A percentile compares a stretch with the other conserved stretches of the same genome.
Conservation (phyloP, 2,888 invertebrate species). For the Lithophane leautieri region DNA sequence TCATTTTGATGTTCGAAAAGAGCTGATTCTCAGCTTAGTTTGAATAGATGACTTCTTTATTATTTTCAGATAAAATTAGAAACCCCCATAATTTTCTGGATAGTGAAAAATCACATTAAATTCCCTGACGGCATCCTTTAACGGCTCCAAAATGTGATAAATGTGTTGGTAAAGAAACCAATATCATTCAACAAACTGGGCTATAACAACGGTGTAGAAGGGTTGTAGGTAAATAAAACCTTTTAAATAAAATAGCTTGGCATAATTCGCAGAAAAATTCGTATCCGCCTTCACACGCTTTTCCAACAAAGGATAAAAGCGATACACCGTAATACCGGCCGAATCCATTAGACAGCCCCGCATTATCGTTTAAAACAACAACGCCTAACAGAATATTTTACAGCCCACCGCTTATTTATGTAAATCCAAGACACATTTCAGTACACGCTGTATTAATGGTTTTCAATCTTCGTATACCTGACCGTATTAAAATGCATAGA, state of each 20-base stretch:
- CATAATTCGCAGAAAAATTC: constrained; percentile 22
- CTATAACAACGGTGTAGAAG: too few species aligned
- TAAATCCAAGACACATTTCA: constrained; percentile 66
- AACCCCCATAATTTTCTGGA: too few species aligned
- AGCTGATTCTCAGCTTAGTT: too few species aligned
- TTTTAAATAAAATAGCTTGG: constrained; percentile 14
- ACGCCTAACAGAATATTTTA: constrained; percentile 62
- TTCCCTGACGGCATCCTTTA: too few species aligned
- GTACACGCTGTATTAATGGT: constrained; percentile 62
- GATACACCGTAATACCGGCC: constrained; percentile 43
- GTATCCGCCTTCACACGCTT: constrained; percentile 32
- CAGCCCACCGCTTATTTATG: constrained; percentile 65
- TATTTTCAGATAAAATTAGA: too few species aligned
- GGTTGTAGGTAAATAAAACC: background rate
- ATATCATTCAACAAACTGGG: background rate
- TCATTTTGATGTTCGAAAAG: too few species aligned
- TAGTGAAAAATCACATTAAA: background rate
- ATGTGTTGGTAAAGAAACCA: background rate
- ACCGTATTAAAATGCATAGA: constrained; percentile 70
- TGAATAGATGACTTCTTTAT: too few species aligned
- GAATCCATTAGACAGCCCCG: constrained; percentile 58
- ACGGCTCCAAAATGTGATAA: background rate
- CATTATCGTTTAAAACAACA: constrained; percentile 60
- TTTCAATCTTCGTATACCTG: constrained; percentile 63
- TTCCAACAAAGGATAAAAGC: constrained; percentile 46